Evolutionary conservation across 2,113 vertebrate species (phyloP).

Genomic region (Nannobrachium achirus): DNA sequence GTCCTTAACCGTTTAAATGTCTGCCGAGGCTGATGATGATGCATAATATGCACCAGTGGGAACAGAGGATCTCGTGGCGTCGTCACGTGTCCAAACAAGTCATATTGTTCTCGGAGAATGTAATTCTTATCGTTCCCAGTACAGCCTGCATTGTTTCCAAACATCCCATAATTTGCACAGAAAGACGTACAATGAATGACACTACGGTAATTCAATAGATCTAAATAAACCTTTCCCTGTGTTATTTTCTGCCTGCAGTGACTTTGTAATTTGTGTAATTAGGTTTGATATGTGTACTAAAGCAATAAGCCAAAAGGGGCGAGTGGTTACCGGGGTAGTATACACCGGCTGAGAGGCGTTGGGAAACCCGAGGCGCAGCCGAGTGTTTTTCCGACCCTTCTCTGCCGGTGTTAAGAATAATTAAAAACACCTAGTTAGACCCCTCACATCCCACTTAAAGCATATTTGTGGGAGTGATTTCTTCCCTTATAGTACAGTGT

Average conservation of each 20-base stretch:
- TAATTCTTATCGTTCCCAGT: slow-evolving; percentile 40
- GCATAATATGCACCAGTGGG: slow-evolving; percentile 47
- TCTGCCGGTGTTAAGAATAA: no score
- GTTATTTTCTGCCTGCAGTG: not conserved
- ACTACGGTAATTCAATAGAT: slow-evolving; percentile 26
- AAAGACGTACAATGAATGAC: slow-evolving; percentile 9
- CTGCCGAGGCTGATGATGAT: slow-evolving; percentile 66
- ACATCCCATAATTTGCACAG: not conserved
- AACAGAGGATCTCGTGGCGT: slow-evolving; percentile 40
- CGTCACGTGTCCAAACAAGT: slow-evolving; percentile 54
- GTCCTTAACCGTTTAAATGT: slow-evolving; percentile 74
- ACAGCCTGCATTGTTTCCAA: slow-evolving; percentile 36
- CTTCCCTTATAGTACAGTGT: no score
- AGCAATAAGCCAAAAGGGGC: no score
- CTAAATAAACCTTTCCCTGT: not conserved
- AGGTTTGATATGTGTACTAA: no score
- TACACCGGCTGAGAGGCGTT: no score
- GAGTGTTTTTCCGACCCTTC: no score
- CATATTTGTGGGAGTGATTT: no score
- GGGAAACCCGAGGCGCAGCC: no score
- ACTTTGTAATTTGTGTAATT: not conserved
- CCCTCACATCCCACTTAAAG: no score
- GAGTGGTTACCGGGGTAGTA: no score
- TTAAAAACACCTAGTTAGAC: no score
- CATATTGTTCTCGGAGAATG: slow-evolving; percentile 42